Conservation (phyloP, 2,888 invertebrate genomes). For the Apodemia mormo region DNA sequence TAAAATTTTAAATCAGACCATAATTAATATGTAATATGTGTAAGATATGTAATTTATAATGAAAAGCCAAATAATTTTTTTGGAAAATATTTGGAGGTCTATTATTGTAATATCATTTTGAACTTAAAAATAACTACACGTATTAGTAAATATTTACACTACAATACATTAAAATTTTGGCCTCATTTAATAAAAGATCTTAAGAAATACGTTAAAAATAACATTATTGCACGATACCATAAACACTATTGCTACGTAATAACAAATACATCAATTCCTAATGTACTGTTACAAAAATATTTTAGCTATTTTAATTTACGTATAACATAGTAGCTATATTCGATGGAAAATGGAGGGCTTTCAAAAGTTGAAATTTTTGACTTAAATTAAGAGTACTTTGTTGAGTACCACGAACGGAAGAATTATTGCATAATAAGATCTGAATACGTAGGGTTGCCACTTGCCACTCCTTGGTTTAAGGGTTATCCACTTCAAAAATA, state of each 20-base stretch:
- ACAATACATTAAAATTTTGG: neutral
- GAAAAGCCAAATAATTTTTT: too few relatives aligned
- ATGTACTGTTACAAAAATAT: conserved; percentile 8
- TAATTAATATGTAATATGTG: too few relatives aligned
- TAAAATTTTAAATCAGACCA: too few relatives aligned
- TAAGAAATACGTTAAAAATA: neutral
- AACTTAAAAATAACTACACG: too few relatives aligned
- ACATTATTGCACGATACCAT: conserved; percentile 8
- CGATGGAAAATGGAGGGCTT: conserved; percentile 32
- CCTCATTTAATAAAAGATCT: neutral
- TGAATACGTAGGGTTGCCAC: too few relatives aligned
- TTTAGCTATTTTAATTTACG: neutral
- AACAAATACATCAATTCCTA: conserved; percentile 14
- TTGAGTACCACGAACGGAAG: neutral
- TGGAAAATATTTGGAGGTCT: too few relatives aligned
- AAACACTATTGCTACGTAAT: conserved; percentile 1
- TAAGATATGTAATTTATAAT: too few relatives aligned
- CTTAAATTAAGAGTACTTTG: neutral
- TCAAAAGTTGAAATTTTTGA: conserved; percentile 17
- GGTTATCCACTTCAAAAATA: too few relatives aligned
- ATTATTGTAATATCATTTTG: too few relatives aligned
- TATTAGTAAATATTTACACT: conserved; percentile 3
- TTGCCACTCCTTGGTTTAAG: too few relatives aligned
- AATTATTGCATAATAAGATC: neutral
- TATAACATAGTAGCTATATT: conserved; percentile 12